These are phyloP conservation scores for Chromoteleia sp. DNA, from an alignment of 2,888 invertebrate species.

Conservation along the genomic window DNA sequence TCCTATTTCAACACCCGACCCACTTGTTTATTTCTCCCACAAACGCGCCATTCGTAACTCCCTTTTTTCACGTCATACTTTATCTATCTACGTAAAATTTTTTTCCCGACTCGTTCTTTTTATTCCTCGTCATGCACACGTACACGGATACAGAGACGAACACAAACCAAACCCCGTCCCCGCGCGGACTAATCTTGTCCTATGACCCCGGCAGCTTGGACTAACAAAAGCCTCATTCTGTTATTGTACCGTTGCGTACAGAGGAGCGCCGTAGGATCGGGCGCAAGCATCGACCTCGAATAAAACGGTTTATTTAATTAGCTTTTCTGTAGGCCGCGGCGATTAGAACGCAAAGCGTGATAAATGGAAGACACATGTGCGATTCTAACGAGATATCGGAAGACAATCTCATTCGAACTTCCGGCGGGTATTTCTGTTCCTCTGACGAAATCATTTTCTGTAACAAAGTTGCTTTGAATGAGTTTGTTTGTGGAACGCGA, in stretches of 20 bases:
- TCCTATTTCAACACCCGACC: slow-evolving; percentile 50
- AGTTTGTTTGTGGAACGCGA: slow-evolving; percentile 57
- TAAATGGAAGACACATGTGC: slow-evolving; percentile 74
- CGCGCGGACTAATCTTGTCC: slow-evolving; percentile 74
- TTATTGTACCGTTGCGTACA: slow-evolving; percentile 79
- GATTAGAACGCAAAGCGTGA: slow-evolving; percentile 71
- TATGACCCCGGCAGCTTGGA: slow-evolving; percentile 73
- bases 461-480: slow-evolving; percentile 60
- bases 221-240: slow-evolving; percentile 80
- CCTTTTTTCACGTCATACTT: slow-evolving; percentile 34
- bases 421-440: slow-evolving; percentile 62
- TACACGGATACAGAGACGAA: too few relatives aligned
- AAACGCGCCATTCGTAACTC: slow-evolving; percentile 33
- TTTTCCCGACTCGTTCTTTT: neutral
- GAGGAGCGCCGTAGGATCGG: slow-evolving; percentile 75
- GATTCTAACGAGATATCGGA: slow-evolving; percentile 68
- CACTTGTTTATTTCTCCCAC: slow-evolving; percentile 53
- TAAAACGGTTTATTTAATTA: slow-evolving; percentile 69
- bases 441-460: slow-evolving; percentile 64
- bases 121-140: slow-evolving; percentile 1
- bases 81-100: slow-evolving; percentile 43
- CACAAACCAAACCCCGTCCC: too few relatives aligned
- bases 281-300: slow-evolving; percentile 68
- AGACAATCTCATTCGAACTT: slow-evolving; percentile 67
- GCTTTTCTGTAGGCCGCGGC: slow-evolving; percentile 57